Evolutionary conservation across 1,140 invertebrate genomes (phyloP).

Genomic region (Microplitis demolitor): DNA sequence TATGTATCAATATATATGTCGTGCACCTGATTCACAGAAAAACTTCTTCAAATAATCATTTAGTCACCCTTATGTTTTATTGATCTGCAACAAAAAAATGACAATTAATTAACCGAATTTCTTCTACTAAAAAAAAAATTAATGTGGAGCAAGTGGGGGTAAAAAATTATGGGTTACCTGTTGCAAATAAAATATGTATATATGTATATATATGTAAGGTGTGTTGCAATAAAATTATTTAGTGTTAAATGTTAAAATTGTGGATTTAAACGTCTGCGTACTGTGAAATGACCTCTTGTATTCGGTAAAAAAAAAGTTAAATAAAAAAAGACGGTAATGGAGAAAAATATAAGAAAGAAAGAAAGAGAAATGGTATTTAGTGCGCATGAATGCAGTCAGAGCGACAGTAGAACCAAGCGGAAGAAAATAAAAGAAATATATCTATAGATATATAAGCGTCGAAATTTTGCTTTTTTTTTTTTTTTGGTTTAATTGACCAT

Average conservation of each 20-base stretch:
- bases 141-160: too few relatives aligned
- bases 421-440: neutral
- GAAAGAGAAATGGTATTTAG: conserved; percentile 16
- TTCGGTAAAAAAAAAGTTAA: neutral
- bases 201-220: too few relatives aligned
- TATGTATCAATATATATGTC: neutral
- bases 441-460: neutral
- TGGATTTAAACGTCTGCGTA: too few relatives aligned
- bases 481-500: too few relatives aligned
- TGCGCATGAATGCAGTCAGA: conserved; percentile 23
- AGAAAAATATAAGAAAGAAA: conserved; percentile 13
- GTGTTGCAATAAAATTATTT: too few relatives aligned
- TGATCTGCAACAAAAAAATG: neutral
- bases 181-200: too few relatives aligned
- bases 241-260: too few relatives aligned
- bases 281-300: too few relatives aligned
- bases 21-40: neutral
- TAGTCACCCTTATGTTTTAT: neutral
- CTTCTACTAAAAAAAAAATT: too few relatives aligned
- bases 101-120: too few relatives aligned
- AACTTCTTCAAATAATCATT: conserved; percentile 18
- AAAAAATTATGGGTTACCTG: too few relatives aligned
- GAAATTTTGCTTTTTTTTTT: neutral
- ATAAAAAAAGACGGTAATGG: conserved; percentile 6
- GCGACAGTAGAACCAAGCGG: conserved; percentile 15